Evolutionary conservation across 2,797 vertebrate genomes (phyloP).

Genomic region (Spinibarbus caldwelli): DNA sequence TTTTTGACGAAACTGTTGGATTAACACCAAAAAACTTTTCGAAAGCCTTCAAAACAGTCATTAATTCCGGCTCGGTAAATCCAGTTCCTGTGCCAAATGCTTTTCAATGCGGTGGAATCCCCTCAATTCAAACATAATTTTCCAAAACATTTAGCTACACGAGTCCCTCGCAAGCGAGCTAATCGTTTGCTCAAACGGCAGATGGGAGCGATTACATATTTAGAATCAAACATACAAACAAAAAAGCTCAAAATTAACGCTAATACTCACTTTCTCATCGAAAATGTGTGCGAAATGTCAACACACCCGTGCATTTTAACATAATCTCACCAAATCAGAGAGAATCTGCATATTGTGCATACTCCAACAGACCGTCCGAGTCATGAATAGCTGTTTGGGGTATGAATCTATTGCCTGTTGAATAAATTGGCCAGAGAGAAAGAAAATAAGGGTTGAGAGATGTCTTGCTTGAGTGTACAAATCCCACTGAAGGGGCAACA

Average conservation of each 20-base stretch:
- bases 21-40: constrained; percentile 74
- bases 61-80: constrained; percentile 75
- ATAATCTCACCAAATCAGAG: constrained; percentile 23
- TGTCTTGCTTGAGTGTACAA: constrained; percentile 68
- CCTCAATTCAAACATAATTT: constrained; percentile 44
- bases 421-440: constrained; percentile 58
- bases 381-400: constrained; percentile 42
- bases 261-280: not conserved
- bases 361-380: not conserved
- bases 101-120: constrained; percentile 70
- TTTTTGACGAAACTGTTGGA: constrained; percentile 79
- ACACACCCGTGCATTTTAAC: not conserved
- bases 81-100: constrained; percentile 73
- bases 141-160: constrained; percentile 41
- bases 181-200: constrained; percentile 41
- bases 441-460: constrained; percentile 50
- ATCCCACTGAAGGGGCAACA: constrained; percentile 61
- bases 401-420: constrained; percentile 51
- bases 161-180: constrained; percentile 53
- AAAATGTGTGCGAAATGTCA: not conserved
- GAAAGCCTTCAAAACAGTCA: constrained; percentile 74
- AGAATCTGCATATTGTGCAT: constrained; percentile 22
- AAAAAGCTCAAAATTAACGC: constrained; percentile 24
- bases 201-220: constrained; percentile 40
- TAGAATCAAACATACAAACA: constrained; percentile 40